These are phyloP conservation scores for Natator depressus DNA, from an alignment of 2,113 vertebrate genomes.

Conservation along the genomic window DNA sequence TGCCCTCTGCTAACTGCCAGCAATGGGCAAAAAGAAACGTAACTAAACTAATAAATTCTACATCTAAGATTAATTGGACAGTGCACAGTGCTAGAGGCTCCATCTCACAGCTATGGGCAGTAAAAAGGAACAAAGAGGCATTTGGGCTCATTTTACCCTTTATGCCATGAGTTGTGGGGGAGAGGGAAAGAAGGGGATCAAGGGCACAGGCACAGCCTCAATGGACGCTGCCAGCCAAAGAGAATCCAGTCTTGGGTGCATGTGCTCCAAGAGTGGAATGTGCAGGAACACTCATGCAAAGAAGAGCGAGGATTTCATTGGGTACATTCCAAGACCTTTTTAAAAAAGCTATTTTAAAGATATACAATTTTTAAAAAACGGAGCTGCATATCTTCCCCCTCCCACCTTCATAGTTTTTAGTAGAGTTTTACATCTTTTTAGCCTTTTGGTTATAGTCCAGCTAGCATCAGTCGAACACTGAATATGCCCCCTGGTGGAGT, in stretches of 20 bases:
- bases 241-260: neutral
- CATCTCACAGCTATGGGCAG: neutral
- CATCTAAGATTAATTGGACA: neutral
- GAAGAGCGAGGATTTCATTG: neutral
- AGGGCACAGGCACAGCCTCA: neutral
- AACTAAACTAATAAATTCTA: neutral
- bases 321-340: neutral
- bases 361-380: neutral
- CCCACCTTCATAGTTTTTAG: neutral
- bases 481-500: neutral
- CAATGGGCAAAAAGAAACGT: neutral
- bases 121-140: neutral
- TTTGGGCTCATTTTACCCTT: neutral
- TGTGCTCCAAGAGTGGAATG: neutral
- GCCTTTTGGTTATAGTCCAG: neutral
- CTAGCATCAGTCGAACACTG: accelerated
- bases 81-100: neutral
- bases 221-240: neutral
- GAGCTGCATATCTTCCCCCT: neutral
- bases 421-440: neutral
- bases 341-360: neutral
- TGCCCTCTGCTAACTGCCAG: neutral
- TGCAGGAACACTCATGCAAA: too few relatives aligned
- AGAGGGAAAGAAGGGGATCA: neutral
- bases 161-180: neutral